Evolutionary conservation across 2,888 invertebrate species (phyloP), one percentile per base, ranked within the genome.

Genomic region (Clunio marinus): DNA sequence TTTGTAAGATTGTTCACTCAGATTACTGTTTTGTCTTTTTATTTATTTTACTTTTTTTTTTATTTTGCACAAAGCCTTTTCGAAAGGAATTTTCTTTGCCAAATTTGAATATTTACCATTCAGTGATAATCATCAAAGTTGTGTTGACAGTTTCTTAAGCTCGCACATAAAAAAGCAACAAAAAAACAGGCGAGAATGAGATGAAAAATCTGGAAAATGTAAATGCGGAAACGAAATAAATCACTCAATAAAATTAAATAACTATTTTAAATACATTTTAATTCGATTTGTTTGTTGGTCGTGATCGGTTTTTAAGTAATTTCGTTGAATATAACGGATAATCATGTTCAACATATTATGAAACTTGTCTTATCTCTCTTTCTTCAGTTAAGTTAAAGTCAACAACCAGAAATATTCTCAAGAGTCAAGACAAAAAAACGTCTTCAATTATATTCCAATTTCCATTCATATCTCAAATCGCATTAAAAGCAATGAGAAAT

Each of bases 171-270:
- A 41, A 7, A 13, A 7, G 15, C 41, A n/a, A n/a, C n/a, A 41
- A 41, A 15, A 41, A 13, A 41, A 15, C 32, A 8, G 5, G 32
- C 32, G 32, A 4, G 32, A 8, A 8, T 8, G 32, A 41, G 41
- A 41, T n/a, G 41, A 41, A 41, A 32, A 62, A 41, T 62, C 15
- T 62, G 62, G 37, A 62, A 41, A 62, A 41, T 37, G 37, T 62
- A 41, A 62, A 62, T 62, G 62, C 62, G 62, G 62, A 62, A 62
- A 37, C 32, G 22, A 37, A 41, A 62, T 62, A 62, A 62, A 62
- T 62, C 62, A 62, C 37, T 62, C 62, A 62, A 62, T 62, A 22
- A 62, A 62, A 62, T 62, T 62, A 62, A 62, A n/a, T n/a, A 62
- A 41, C 62, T 62, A 62, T 62, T 35, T 62, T 62, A 62, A 62